A percentile compares a stretch with the other conserved stretches of the same genome.
phyloP scores from a whole-genome alignment of 1,140 invertebrate genomes.

The Eumeta japonica region DNA sequence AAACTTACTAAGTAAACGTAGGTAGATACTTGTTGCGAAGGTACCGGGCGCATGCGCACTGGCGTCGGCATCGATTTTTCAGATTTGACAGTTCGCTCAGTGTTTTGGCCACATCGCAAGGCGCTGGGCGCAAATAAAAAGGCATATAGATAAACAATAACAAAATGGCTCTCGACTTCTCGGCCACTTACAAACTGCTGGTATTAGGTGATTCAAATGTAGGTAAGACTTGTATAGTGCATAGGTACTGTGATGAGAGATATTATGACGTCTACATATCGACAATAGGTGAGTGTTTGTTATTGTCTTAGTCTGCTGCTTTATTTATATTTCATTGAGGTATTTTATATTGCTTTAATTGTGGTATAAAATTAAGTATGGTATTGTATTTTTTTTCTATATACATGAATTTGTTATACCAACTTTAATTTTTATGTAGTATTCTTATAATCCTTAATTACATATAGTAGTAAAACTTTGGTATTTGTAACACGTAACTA shows the following conservation, averaged over 20 bases:
- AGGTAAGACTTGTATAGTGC: conserved; percentile 88
- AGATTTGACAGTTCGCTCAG: conserved; percentile 48
- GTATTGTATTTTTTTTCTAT: no score
- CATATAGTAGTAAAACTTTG: no score
- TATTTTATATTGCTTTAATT: conserved; percentile 3
- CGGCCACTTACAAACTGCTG: conserved; percentile 81
- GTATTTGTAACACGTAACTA: no score
- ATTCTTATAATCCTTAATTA: no score
- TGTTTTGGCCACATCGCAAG: conserved; percentile 44
- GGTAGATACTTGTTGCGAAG: conserved; percentile 27
- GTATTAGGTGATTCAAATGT: conserved; percentile 89
- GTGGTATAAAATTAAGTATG: no score
- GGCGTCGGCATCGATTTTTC: conserved; percentile 48
- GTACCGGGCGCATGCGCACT: conserved; percentile 48
- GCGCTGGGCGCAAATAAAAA: conserved; percentile 22
- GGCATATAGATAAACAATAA: conserved; percentile 45
- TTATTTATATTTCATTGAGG: conserved; percentile 7
- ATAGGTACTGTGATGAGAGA: conserved; percentile 85
- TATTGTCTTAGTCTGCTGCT: neutral
- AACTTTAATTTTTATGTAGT: no score
- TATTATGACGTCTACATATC: conserved; percentile 91
- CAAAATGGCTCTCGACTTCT: conserved; percentile 78
- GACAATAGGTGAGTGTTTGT: conserved; percentile 75
- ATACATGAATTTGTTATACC: no score
- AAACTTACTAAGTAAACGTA: no score